Base-by-base conservation (phyloP, 1,140 invertebrate species). In the Drepana arcuata region DNA sequence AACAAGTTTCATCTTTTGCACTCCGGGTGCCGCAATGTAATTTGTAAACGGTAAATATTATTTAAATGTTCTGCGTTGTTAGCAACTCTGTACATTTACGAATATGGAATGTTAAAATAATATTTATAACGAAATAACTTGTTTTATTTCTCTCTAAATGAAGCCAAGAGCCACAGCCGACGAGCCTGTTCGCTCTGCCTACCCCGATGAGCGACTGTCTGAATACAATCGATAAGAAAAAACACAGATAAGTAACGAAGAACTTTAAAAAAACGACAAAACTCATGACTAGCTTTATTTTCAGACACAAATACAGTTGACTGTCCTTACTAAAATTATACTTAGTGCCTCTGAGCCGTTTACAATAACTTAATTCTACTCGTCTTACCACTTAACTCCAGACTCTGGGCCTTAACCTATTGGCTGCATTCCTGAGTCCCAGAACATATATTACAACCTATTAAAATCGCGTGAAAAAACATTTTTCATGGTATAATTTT, bases 271-370 rank as follows among this genome's bases (percentile, higher is more conserved):
- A 57, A 63, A 64, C 53, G 45, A 28, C 33, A 43, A 46, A 82
- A 82, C 78, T 79, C 78, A 80, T 82, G 70, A 80, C 78, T 82
- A 82, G 75, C 59, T 82, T 80, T 78, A 82, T 78, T 48, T 23
- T 38, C 46, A 50, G 39, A 52, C 49, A 52, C 26, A 34, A 31
- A 34, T 16, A 21, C 30, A 34, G 18, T 28, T 34, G 16, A 41
- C 21, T 26, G 25, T 11, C 31, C 28, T 40, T 15, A 30, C 23
- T 25, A 33, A 21, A 16, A 23, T 34, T 21, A 41, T 27, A 40
- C 6, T 33, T 33, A n/a, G n/a, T n/a, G n/a, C n/a, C n/a, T n/a
- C n/a, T n/a, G n/a, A n/a, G n/a, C n/a, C n/a, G n/a, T n/a, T n/a
- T n/a, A n/a, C n/a, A 39, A 37, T 16, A 29, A 37, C n/a, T 38